These are phyloP conservation scores for Podocnemis expansa DNA, from an alignment of 2,113 vertebrate species.

Conservation along the genomic window DNA sequence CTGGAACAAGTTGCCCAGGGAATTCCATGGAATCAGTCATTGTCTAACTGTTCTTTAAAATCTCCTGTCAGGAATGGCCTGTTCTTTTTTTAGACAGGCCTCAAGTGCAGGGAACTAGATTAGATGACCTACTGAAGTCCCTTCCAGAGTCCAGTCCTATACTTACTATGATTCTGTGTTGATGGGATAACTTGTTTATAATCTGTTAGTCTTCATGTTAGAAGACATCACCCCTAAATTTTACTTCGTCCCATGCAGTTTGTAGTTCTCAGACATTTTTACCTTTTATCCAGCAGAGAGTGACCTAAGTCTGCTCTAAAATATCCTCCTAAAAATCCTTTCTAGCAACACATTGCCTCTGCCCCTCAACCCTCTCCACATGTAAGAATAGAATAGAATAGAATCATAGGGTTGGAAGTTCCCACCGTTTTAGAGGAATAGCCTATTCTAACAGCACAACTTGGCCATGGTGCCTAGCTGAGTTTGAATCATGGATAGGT, in stretches of 20 bases:
- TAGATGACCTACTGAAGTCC: not conserved
- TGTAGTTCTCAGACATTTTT: not conserved
- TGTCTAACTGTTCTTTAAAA: too few species aligned
- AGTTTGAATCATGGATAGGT: not conserved
- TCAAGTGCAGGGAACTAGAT: not conserved
- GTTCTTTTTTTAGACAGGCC: not conserved
- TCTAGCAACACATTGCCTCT: not conserved
- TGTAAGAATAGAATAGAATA: too few species aligned
- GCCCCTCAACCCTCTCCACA: not conserved
- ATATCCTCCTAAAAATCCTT: not conserved
- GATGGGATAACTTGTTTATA: not conserved
- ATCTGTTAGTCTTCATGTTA: not conserved
- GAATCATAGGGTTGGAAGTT: too few species aligned
- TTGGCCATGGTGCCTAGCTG: not conserved
- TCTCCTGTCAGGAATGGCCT: too few species aligned
- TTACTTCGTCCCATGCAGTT: too few species aligned
- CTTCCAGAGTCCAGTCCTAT: not conserved
- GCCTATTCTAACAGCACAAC: rapidly evolving
- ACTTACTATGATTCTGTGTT: rapidly evolving
- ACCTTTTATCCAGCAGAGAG: not conserved
- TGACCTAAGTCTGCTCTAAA: not conserved
- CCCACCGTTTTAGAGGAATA: not conserved
- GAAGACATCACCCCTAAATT: not conserved
- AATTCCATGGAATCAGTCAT: too few species aligned
- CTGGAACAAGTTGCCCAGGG: not conserved